Evolutionary conservation across 2,888 invertebrate genomes (phyloP).

Genomic region (Cistogaster globosa): DNA sequence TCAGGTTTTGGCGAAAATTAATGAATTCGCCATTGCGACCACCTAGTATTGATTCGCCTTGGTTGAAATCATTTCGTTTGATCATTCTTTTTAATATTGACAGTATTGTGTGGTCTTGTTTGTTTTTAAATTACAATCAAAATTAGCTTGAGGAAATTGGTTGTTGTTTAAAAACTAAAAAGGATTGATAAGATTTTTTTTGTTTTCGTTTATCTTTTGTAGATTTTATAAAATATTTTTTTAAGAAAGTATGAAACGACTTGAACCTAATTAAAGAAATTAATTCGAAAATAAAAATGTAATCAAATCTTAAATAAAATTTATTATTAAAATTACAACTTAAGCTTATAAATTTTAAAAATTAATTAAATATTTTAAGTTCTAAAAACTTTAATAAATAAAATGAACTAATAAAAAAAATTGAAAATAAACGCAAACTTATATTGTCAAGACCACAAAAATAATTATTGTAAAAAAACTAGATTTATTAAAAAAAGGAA

Average conservation of each 20-base stretch:
- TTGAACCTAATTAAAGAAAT: not conserved
- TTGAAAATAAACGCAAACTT: slow-evolving; percentile 15
- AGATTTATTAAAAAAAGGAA: no score
- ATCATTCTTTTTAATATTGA: no score
- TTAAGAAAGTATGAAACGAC: slow-evolving; percentile 2
- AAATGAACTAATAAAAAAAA: slow-evolving; percentile 16
- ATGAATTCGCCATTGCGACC: no score
- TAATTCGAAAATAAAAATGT: not conserved
- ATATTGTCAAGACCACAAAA: slow-evolving; percentile 22
- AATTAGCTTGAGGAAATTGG: no score
- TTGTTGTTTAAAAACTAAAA: no score
- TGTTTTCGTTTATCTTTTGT: no score
- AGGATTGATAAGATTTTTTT: no score
- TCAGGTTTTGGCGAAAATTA: no score
- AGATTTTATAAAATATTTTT: slow-evolving; percentile 11
- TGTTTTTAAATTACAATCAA: no score
- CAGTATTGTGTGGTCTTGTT: no score
- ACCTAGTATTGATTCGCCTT: no score
- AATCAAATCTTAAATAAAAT: slow-evolving; percentile 48
- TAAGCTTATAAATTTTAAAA: slow-evolving; percentile 46
- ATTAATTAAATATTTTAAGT: slow-evolving; percentile 38
- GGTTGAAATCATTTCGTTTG: no score
- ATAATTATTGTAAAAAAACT: slow-evolving; percentile 12
- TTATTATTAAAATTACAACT: slow-evolving; percentile 36
- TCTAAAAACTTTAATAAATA: slow-evolving; percentile 44